Conservation (phyloP, 2,797 vertebrate genomes). For the Enteromius fasciolatus region DNA sequence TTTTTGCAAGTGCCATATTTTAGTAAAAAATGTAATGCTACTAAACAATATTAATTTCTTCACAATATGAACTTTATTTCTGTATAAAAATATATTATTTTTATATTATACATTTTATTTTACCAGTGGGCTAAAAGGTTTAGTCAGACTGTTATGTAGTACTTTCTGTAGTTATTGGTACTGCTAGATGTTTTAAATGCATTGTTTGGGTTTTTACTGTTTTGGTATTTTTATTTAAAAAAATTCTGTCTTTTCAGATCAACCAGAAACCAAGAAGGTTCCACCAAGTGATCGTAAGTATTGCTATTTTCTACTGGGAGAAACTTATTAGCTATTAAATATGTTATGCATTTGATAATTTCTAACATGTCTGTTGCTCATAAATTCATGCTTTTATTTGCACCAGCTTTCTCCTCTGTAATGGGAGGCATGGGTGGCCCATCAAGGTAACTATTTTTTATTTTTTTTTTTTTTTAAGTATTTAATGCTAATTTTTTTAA, state of each 20-base stretch:
- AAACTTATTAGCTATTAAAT: background rate
- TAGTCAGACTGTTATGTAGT: background rate
- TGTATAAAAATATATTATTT: background rate
- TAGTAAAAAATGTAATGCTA: background rate
- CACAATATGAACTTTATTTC: background rate
- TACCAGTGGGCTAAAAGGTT: background rate
- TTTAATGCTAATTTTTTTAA: background rate
- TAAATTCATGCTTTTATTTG: slow-evolving; percentile 38
- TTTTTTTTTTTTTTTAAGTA: background rate
- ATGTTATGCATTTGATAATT: background rate
- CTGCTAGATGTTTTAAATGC: slow-evolving; percentile 47
- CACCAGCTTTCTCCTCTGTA: slow-evolving; percentile 85
- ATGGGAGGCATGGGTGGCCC: slow-evolving; percentile 78
- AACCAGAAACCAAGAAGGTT: slow-evolving; percentile 98
- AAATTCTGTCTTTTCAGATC: slow-evolving; percentile 83
- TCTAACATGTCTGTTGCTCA: background rate
- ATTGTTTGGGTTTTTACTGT: slow-evolving; percentile 52
- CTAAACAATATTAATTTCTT: background rate
- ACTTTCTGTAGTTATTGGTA: background rate
- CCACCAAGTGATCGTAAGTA: slow-evolving; percentile 97
- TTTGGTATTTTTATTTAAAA: background rate
- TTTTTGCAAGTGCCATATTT: no score
- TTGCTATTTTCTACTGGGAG: background rate
- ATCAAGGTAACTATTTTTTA: slow-evolving; percentile 79
- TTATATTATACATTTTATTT: no score